phyloP scores from a whole-genome alignment of 2,113 vertebrate genomes.

The Pelusios castaneus region DNA sequence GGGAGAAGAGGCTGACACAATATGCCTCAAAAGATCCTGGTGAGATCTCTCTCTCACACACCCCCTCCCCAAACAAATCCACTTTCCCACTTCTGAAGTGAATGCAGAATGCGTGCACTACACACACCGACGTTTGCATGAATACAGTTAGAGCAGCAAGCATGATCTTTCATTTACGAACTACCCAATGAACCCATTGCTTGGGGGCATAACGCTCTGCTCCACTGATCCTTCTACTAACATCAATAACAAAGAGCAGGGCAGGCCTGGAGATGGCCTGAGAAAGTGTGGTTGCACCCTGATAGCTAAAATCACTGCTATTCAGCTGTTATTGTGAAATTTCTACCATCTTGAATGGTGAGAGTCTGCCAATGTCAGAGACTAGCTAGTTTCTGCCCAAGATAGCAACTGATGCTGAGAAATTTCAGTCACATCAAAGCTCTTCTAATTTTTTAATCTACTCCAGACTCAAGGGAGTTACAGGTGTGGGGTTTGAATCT shows the following conservation, averaged over 20 bases:
- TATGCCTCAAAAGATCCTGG: rapidly evolving
- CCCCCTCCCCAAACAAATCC: neutral
- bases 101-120: neutral
- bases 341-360: neutral
- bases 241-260: neutral
- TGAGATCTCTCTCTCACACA: neutral
- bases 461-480: neutral
- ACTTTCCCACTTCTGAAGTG: neutral
- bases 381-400: neutral
- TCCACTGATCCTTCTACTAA: neutral
- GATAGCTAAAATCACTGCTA: neutral
- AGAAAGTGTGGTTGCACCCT: neutral
- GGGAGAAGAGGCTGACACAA: neutral
- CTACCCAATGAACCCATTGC: neutral
- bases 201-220: neutral
- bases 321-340: neutral
- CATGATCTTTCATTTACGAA: neutral
- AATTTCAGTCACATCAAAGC: neutral
- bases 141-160: neutral
- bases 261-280: neutral
- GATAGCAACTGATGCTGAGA: neutral
- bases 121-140: neutral
- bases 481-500: neutral
- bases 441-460: neutral
- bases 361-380: neutral